phyloP scores from a whole-genome alignment of 2,113 vertebrate species.

The Triplophysa dalaica region DNA sequence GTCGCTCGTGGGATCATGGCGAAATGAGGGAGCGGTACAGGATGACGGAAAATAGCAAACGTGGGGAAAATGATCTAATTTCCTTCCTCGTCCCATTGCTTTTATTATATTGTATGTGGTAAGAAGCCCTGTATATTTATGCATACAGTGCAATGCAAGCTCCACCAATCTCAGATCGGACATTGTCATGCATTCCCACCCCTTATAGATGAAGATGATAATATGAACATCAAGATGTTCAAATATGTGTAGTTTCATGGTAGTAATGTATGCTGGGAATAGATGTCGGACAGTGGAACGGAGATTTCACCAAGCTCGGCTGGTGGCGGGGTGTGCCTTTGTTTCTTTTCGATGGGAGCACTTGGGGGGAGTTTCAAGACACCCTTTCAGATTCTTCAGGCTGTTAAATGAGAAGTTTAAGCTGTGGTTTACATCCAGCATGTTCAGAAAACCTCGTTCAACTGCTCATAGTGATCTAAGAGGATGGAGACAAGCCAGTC shows the following conservation, averaged over 20 bases:
- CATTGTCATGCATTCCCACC: background rate
- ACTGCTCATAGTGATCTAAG: slow-evolving; percentile 27
- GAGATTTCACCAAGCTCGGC: background rate
- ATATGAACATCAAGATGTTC: no score
- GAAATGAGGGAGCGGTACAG: slow-evolving; percentile 17
- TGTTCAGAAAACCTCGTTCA: slow-evolving; percentile 41
- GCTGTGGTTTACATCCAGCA: slow-evolving; percentile 46
- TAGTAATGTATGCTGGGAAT: background rate
- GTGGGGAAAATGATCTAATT: background rate
- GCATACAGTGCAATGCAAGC: background rate
- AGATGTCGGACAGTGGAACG: background rate
- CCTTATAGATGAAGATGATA: background rate
- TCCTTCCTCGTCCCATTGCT: background rate
- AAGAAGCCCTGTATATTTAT: background rate
- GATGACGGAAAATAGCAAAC: slow-evolving; percentile 25
- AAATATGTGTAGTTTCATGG: background rate
- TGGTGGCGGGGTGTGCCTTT: slow-evolving; percentile 31
- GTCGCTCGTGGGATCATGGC: background rate
- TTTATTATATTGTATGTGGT: background rate
- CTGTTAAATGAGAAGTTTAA: slow-evolving; percentile 39
- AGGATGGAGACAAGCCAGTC: slow-evolving; percentile 5
- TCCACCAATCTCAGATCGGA: background rate
- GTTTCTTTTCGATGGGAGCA: slow-evolving; percentile 45
- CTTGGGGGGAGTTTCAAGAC: slow-evolving; percentile 36
- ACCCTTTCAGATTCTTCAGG: background rate